Base-by-base conservation (phyloP, 2,888 invertebrate species). In the Idaea dimidiata region DNA sequence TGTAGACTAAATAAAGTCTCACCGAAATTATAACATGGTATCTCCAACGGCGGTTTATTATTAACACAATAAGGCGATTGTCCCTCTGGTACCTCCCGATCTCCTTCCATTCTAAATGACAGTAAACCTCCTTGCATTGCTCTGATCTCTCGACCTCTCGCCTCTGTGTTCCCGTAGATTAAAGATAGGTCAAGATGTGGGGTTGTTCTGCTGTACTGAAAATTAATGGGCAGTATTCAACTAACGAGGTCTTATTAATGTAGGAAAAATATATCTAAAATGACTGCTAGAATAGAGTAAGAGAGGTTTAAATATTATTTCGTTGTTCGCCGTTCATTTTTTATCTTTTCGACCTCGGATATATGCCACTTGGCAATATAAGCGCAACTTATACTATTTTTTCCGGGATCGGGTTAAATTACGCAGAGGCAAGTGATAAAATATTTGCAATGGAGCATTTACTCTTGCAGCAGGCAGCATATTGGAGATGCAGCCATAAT, bases 1-100 rank as follows among this genome's bases (percentile, higher is more conserved):
- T 10, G 0, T 43, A 10, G 14, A 14, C 5, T 24, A 24, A 24
- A 24, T 24, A 24, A 24, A 24, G 24, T 24, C 59, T 61, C 60
- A 66, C 83, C 84, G 54, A 62, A 79, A 43, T 83, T 79, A 61
- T 86, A 86, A 61, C 86, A 87, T 17, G 78, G 74, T 0, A 66
- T 75, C 68, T 87, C 86, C 10, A 55, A 17, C 0, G 71, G 66
- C 0, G 80, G 82, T 33, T 16, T 60, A 17, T 79, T 78, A 31
- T 76, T 78, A 1, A 68, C 0, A 24, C 77, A 77, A 10, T 68
- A 18, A 0, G 17, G 16, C 6, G 63, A 60, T 8, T 66, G 59
- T 0, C 76, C 77, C 1, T 61, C 66, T 1, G 77, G 77, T 0
- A 76, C 75, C 33, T 80, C 80, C 8, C 79, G 71, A 18, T 71